Evolutionary conservation across 2,113 vertebrate genomes (phyloP).

Genomic region (Oxyura jamaicensis): DNA sequence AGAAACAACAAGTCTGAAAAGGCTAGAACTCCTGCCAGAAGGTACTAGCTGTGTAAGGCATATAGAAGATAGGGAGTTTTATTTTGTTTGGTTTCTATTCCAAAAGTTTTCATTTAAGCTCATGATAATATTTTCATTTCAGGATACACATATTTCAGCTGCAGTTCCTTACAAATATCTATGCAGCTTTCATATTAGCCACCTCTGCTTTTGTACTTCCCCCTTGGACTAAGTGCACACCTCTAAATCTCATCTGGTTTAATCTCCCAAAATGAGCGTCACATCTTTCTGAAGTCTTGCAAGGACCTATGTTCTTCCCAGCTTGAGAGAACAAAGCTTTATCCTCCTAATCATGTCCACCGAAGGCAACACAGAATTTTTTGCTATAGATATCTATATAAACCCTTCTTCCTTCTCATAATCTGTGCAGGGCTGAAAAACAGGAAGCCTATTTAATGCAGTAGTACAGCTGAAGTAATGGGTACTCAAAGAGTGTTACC

Average conservation of each 20-base stretch:
- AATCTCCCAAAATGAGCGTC: neutral
- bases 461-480: neutral
- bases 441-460: constrained; percentile 17
- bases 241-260: neutral
- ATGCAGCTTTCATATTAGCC: neutral
- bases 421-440: neutral
- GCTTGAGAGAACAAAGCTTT: neutral
- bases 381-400: neutral
- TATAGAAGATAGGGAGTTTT: neutral
- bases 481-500: neutral
- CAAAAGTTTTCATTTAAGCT: neutral
- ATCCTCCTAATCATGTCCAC: neutral
- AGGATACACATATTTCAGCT: neutral
- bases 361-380: neutral
- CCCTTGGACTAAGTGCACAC: fast-evolving
- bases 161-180: neutral
- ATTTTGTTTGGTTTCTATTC: neutral
- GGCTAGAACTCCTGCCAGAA: neutral
- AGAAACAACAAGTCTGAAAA: neutral
- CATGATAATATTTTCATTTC: neutral
- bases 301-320: neutral
- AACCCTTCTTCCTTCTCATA: neutral
- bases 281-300: neutral
- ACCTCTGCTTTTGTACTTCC: neutral
- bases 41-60: neutral